Base-by-base conservation (phyloP, 2,797 vertebrate species). In the Podarcis lilfordi region DNA sequence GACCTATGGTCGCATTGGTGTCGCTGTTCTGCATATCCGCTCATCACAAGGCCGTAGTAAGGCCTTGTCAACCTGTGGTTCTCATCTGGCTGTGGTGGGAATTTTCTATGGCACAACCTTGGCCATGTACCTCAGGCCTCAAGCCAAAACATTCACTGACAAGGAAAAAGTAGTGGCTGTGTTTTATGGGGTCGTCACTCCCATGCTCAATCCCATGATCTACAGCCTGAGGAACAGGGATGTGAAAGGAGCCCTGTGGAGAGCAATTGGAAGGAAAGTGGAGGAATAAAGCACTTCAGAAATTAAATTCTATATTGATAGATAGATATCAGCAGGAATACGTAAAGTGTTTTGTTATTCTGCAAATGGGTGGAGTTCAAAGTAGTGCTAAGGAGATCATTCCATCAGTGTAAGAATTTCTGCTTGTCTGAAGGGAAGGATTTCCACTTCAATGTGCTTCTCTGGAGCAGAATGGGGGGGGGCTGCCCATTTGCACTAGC, bases 211-310 rank as follows among this genome's bases (percentile, higher is more conserved):
- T 55, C 93, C 94, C 35, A 86, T 95, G 85, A 95, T 95, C 79
- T 95, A 95, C 11, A 94, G 93, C 82, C 91, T 95, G 64, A 83
- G 90, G n/a, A 95, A 95, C 84, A 94, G 93, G 87, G 94, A 95
- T 88, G 91, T 95, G 91, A 95, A 95, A 68, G 92, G 89, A 81
- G 93, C 92, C 74, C 82, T 95, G 23, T 93, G 86, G 75, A 93
- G 68, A 69, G 68, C 68, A 69, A 69, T 69, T 27, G 68, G 68
- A 27, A 69, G 68, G 25, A 69, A 69, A 69, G 68, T 45, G 45
- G 45, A 45, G 45, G 45, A 45, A 45, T 45, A 45, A 45, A 45
- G 45, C 45, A 9, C 45, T 45, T 45, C 45, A 45, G 45, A 45
- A 45, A 45, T 45, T 45, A 45, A 45, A 45, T 45, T 45, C 45